phyloP scores from a whole-genome alignment of 1,140 invertebrate genomes.

The Meloidogyne exigua region DNA sequence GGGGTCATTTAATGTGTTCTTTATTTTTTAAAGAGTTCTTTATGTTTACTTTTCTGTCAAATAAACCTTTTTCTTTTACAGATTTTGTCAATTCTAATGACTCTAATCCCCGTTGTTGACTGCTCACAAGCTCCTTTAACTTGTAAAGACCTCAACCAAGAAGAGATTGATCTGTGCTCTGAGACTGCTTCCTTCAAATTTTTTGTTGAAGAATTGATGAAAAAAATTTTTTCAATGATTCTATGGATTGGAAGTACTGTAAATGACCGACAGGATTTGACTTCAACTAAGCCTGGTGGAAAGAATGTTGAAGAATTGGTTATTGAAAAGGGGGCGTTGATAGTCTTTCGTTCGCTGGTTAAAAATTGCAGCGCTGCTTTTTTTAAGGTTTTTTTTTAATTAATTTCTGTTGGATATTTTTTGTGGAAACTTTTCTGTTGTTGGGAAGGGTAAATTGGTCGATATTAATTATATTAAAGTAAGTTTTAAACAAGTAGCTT shows the following conservation, averaged over 20 bases:
- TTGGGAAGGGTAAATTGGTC: no score
- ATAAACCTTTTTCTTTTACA: conserved; percentile 25
- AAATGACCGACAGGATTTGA: conserved; percentile 24
- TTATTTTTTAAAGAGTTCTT: no score
- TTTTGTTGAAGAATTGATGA: conserved; percentile 81
- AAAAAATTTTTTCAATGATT: conserved; percentile 66
- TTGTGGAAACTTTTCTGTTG: no score
- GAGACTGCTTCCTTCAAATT: conserved; percentile 83
- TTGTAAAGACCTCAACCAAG: conserved; percentile 74
- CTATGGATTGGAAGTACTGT: conserved; percentile 43
- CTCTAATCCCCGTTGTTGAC: conserved; percentile 72
- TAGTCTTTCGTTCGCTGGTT: conserved; percentile 72
- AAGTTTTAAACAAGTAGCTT: no score
- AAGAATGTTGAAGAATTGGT: conserved; percentile 73
- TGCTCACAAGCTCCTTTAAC: conserved; percentile 74
- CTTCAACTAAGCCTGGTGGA: conserved; percentile 23
- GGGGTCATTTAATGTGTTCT: no score
- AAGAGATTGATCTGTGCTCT: conserved; percentile 66
- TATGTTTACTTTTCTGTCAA: no score
- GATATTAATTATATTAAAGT: no score
- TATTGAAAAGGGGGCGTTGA: conserved; percentile 72
- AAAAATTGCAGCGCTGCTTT: conserved; percentile 71
- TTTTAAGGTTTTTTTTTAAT: conserved; percentile 65
- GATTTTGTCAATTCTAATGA: conserved; percentile 29
- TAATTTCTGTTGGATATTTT: no score